Base-by-base conservation (phyloP, 2,888 invertebrate species). In the Dichetophora obliterata region DNA sequence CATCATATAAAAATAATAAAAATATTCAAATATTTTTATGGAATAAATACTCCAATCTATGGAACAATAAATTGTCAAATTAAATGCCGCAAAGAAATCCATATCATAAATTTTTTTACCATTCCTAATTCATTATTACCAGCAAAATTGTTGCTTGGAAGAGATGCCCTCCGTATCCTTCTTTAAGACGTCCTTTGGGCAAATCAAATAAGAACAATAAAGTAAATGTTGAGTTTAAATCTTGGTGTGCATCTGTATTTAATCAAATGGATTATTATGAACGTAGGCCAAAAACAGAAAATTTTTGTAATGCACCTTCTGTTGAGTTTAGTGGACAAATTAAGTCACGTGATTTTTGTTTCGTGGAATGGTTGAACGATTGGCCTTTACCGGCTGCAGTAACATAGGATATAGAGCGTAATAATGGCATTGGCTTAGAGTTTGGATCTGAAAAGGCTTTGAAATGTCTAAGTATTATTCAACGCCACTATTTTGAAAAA, bases 151-250 rank as follows among this genome's bases (percentile, higher is more conserved):
- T 43, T 63, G 19, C 63, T 63, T 31, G 63, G 63, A 63, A 63
- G 63, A 63, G 63, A 63, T 63, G 63, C 63, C 63, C 63, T 63
- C 63, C 31, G 63, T 19, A 16, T 63, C 14, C 63, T 63, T 63
- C 63, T 31, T 63, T 63, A 31, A 63, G 8, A 3, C 31, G 34
- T n/a, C 31, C 31, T 63, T 63, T 8, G 11, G 43, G 43, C 43
- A 43, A 43, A 11, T 11, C 14, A 43, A 43, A 3, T 43, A 14
- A 43, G 14, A 34, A 27, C 34, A 63, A 63, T 63, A 27, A 63
- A 34, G 31, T 63, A 31, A 31, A 63, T 63, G 6, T 14, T 5
- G 14, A 37, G 16, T 31, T 31, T 63, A 37, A 63, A 31, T 63
- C 63, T 34, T 63, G 63, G 63, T 63, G 31, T 63, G 63, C 34